Percentiles rank a stretch among this genome's conserved stretches.
phyloP scores from a whole-genome alignment of 2,113 vertebrate species.

The Corythornis madagascariensis region DNA sequence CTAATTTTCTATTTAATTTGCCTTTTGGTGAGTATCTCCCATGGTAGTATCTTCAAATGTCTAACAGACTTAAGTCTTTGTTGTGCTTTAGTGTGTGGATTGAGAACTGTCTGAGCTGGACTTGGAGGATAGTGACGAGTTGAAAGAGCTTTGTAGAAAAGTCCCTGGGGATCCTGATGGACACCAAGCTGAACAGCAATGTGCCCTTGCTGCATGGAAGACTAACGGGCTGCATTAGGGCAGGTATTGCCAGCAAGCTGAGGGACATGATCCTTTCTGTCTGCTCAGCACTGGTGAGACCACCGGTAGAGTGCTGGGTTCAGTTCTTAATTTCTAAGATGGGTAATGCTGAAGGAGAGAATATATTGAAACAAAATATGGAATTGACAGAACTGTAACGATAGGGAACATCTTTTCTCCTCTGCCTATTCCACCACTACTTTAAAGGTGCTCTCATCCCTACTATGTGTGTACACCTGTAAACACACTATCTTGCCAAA shows the following conservation, averaged over 20 bases:
- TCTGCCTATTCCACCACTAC: neutral
- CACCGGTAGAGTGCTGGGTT: neutral
- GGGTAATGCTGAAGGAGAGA: neutral
- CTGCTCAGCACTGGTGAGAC: neutral
- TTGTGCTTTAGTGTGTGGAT: neutral
- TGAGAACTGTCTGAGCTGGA: neutral
- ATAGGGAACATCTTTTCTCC: neutral
- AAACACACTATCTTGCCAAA: neutral
- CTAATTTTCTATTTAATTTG: neutral
- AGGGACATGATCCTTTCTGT: neutral
- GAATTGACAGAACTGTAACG: neutral
- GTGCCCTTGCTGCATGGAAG: accelerated
- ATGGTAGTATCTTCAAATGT: neutral
- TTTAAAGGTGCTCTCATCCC: neutral
- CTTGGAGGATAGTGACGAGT: neutral
- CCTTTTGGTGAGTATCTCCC: neutral
- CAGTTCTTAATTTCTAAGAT: neutral
- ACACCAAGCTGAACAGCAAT: accelerated
- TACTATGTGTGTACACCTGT: no score
- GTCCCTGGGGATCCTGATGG: neutral
- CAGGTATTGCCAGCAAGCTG: neutral
- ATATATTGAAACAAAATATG: neutral
- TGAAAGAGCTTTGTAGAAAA: neutral
- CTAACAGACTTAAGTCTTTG: neutral
- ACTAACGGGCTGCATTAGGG: neutral